Evolutionary conservation across 2,888 invertebrate genomes (phyloP), one percentile per base, ranked within the genome.

Genomic region (Coelogynopora nodosa): DNA sequence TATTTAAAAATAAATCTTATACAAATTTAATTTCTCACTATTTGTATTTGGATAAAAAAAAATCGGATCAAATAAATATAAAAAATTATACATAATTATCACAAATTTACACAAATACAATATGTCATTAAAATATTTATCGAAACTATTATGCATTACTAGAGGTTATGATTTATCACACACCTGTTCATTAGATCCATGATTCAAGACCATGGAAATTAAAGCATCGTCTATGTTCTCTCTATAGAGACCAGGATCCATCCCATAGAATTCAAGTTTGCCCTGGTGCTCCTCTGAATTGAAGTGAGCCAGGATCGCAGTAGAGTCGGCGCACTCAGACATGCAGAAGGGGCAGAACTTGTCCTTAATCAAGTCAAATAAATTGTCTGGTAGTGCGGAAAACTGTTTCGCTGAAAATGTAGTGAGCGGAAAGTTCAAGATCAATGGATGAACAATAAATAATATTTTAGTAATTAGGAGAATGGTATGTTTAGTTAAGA

Each of bases 321-420:
- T 13, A 5, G 23, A 2, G 23, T 13, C 27, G 23, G 27, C 5
- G 27, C 74, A 74, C 27, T 74, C 23, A 10, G 18, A 10, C 74
- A 74, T 74, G 23, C 74, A 74, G 74, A 74, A 74, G 74, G 74
- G 74, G 23, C 74, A 74, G 74, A 74, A 74, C 74, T 74, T 74
- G 27, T 74, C 74, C 74, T 26, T 74, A 23, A 74, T 74, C 23
- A 74, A 26, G 23, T 74, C 74, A 13, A 5, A 5, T n/a, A 74
- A 26, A 26, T 74, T 74, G 27, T 74, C 10, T 2, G 74, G 74
- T n/a, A 74, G 10, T 23, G 74, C 5, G 74, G n/a, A n/a, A n/a
- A n/a, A n/a, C n/a, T n/a, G n/a, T n/a, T n/a, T n/a, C n/a, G n/a
- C n/a, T n/a, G n/a, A n/a, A n/a, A n/a, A n/a, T n/a, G n/a, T n/a